These are phyloP conservation scores for Hetaerina titia DNA, from an alignment of 2,888 invertebrate species.

Conservation along the genomic window DNA sequence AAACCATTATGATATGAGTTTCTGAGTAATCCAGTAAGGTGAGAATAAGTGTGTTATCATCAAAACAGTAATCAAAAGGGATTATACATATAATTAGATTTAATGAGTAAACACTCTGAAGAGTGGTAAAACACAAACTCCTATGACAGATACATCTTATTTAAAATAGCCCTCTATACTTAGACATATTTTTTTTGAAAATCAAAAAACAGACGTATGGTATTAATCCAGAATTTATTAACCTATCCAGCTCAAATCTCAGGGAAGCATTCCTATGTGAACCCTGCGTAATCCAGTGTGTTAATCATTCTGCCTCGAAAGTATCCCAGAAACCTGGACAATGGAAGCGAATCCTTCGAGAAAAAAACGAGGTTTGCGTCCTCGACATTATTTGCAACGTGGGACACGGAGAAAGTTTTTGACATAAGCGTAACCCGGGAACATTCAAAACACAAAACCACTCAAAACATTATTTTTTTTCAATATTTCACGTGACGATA, in stretches of 20 bases:
- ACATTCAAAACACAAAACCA: neutral
- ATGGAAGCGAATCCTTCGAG: neutral
- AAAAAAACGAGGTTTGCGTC: neutral
- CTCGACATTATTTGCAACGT: constrained; percentile 1
- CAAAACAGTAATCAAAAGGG: too few species aligned
- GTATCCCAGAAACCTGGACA: neutral
- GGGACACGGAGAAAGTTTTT: neutral
- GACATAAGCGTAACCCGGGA: constrained; percentile 15
- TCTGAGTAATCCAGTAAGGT: too few species aligned
- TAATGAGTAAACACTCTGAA: too few species aligned
- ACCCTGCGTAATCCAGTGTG: neutral
- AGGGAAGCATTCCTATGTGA: neutral
- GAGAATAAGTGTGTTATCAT: too few species aligned
- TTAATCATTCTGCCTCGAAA: neutral
- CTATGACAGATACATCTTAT: too few species aligned
- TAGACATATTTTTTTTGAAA: too few species aligned
- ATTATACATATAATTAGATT: too few species aligned
- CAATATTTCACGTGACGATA: neutral
- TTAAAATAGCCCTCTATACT: too few species aligned
- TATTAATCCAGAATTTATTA: neutral
- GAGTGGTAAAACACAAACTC: too few species aligned
- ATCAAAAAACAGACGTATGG: neutral
- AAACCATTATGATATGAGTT: too few species aligned
- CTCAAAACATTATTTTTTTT: neutral
- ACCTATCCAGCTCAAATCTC: neutral